Evolutionary conservation across 2,888 invertebrate genomes (phyloP).

Genomic region (Drosophila rellima): DNA sequence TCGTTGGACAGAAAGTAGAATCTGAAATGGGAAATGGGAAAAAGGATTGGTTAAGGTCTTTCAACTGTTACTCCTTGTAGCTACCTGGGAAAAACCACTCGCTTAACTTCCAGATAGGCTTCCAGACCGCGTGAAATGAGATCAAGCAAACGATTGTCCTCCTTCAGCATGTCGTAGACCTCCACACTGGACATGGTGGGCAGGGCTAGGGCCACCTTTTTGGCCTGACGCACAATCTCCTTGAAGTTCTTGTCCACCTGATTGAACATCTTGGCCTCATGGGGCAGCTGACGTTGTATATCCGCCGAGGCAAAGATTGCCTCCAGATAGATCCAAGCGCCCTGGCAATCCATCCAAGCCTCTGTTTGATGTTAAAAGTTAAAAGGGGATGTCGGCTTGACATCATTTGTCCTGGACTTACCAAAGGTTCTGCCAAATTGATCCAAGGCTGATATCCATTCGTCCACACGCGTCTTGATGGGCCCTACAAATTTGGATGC

Average conservation of each 20-base stretch:
- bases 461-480: conserved; percentile 92
- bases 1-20: conserved; percentile 97
- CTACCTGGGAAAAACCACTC: conserved; percentile 92
- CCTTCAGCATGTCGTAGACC: conserved; percentile 89
- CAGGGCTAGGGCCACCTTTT: conserved; percentile 93
- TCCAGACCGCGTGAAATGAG: conserved; percentile 96
- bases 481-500: conserved; percentile 95
- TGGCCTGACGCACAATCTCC: conserved; percentile 93
- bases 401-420: conserved; percentile 82
- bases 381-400: neutral
- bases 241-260: conserved; percentile 96
- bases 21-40: conserved; percentile 57
- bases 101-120: conserved; percentile 94
- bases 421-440: conserved; percentile 93
- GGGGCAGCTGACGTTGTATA: conserved; percentile 96
- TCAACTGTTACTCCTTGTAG: neutral
- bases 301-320: conserved; percentile 98
- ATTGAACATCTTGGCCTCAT: conserved; percentile 94
- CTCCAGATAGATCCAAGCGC: conserved; percentile 97
- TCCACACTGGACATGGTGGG: conserved; percentile 92
- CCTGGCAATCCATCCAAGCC: conserved; percentile 95
- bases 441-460: conserved; percentile 91
- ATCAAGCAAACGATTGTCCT: conserved; percentile 92
- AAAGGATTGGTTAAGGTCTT: neutral
- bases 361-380: conserved; percentile 87